Percentiles rank a stretch among this genome's conserved stretches.
Evolutionary conservation across 2,113 vertebrate genomes (phyloP).

Genomic region (Sinocyclocheilus anophthalmus): DNA sequence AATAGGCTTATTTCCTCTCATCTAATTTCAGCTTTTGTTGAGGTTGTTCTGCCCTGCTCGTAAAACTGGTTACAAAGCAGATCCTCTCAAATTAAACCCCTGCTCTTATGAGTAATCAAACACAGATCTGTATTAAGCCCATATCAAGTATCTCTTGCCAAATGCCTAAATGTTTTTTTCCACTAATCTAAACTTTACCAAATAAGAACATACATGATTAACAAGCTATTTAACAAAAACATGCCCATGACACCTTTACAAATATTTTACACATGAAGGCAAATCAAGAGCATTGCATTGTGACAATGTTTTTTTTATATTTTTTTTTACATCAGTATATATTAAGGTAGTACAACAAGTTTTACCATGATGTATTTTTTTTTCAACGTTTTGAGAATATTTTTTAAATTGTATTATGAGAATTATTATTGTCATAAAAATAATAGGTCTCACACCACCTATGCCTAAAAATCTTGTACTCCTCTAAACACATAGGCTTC

Average conservation of each 20-base stretch:
- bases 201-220: background rate
- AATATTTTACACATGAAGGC: background rate
- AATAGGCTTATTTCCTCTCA: background rate
- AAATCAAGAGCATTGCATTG: background rate
- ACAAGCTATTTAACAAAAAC: background rate
- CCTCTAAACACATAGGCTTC: no score
- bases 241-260: background rate
- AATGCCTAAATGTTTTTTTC: background rate
- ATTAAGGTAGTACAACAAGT: no score
- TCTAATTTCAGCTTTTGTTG: background rate
- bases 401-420: no score
- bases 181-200: background rate
- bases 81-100: background rate
- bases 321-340: background rate
- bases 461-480: no score
- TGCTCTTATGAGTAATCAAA: background rate
- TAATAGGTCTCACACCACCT: no score
- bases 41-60: background rate
- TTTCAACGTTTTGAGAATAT: no score
- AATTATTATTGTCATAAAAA: no score
- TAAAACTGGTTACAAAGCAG: background rate
- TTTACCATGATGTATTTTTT: no score
- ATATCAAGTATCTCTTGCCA: background rate
- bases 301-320: background rate
- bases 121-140: background rate